phyloP scores from a whole-genome alignment of 2,888 invertebrate genomes.

The Mesoligia furuncula region DNA sequence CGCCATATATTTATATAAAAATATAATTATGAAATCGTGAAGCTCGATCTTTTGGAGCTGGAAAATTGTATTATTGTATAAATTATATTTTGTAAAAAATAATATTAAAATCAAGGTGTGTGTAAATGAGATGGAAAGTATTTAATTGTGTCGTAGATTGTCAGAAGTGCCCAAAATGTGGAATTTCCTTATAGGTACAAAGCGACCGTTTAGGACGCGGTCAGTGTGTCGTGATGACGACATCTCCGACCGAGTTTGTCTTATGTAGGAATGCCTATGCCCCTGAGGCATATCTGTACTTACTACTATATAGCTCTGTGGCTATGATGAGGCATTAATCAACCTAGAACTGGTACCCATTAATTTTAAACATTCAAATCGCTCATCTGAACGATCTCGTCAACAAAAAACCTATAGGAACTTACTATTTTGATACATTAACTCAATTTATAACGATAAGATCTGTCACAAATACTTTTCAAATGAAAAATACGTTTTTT shows the following conservation, averaged over 20 bases:
- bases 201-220: slow-evolving; percentile 54
- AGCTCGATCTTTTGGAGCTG: not conserved
- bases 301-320: not conserved
- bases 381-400: slow-evolving; percentile 2
- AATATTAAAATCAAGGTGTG: not conserved
- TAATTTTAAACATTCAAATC: slow-evolving; percentile 29
- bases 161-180: slow-evolving; percentile 43
- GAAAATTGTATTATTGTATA: not conserved
- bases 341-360: slow-evolving; percentile 27
- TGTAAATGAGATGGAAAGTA: slow-evolving; percentile 63
- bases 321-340: slow-evolving; percentile 17
- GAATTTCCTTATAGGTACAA: slow-evolving; percentile 58
- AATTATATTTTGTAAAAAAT: not conserved
- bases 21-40: slow-evolving; percentile 10
- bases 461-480: slow-evolving; percentile 1
- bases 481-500: not conserved
- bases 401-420: not conserved
- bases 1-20: slow-evolving; percentile 38
- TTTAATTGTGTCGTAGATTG: slow-evolving; percentile 5
- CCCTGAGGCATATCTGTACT: no score
- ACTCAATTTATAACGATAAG: not conserved
- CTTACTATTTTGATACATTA: slow-evolving; percentile 9
- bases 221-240: slow-evolving; percentile 66
- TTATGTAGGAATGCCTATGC: not conserved
- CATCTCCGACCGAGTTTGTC: slow-evolving; percentile 40